Conservation (phyloP, 2,797 vertebrate species). For the Pempheris klunzingeri region DNA sequence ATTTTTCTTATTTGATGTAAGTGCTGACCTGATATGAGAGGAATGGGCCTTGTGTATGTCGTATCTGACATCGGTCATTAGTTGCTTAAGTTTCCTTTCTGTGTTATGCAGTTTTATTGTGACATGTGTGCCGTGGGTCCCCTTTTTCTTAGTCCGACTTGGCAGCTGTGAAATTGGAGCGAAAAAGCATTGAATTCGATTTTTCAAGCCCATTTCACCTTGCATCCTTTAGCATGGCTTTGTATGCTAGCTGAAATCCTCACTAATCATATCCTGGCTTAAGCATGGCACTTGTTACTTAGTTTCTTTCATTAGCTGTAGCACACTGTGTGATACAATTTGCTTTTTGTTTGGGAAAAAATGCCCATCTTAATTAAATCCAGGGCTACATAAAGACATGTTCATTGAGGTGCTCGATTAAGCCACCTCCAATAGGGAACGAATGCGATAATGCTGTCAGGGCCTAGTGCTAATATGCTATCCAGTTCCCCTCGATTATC, state of each 20-base stretch:
- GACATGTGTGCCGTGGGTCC: slow-evolving; percentile 58
- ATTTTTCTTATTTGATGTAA: slow-evolving; percentile 65
- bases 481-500: slow-evolving; percentile 99
- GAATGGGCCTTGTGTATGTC: slow-evolving; percentile 62
- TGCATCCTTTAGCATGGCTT: slow-evolving; percentile 79
- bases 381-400: slow-evolving; percentile 78
- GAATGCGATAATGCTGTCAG: slow-evolving; percentile 91
- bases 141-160: slow-evolving; percentile 34
- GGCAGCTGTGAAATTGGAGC: slow-evolving; percentile 64
- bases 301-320: slow-evolving; percentile 65
- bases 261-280: slow-evolving; percentile 69
- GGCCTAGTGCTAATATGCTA: slow-evolving; percentile 95
- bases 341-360: slow-evolving; percentile 72
- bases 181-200: slow-evolving; percentile 49
- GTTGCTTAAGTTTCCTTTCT: slow-evolving; percentile 71
- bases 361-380: slow-evolving; percentile 82
- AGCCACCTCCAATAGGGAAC: slow-evolving; percentile 82
- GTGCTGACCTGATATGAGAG: slow-evolving; percentile 55
- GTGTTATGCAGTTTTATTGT: slow-evolving; percentile 69
- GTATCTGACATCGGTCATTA: slow-evolving; percentile 55
- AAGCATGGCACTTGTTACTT: slow-evolving; percentile 73
- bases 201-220: slow-evolving; percentile 67
- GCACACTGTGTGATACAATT: slow-evolving; percentile 65
- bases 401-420: slow-evolving; percentile 82
- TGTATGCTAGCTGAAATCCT: slow-evolving; percentile 65